Percentiles rank a stretch among this genome's conserved stretches.
Conservation (phyloP, 2,797 vertebrate genomes). For the Siniperca undulata region DNA sequence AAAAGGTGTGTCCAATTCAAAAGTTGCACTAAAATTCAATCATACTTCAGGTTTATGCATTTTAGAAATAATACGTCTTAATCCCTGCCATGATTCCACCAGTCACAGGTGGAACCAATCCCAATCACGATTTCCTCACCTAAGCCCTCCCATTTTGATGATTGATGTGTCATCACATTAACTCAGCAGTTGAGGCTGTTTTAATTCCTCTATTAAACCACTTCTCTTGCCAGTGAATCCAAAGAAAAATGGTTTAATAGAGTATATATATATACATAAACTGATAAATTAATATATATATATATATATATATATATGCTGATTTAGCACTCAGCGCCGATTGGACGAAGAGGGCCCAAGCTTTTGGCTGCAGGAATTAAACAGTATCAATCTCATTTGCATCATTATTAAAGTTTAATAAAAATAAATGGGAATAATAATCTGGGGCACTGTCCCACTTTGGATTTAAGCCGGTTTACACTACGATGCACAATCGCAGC, state of each 20-base stretch:
- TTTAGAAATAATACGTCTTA: slow-evolving; percentile 32
- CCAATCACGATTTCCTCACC: slow-evolving; percentile 41
- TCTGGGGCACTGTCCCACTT: slow-evolving; percentile 25
- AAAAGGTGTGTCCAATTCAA: slow-evolving; percentile 57
- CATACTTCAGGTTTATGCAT: slow-evolving; percentile 27
- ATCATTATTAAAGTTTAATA: slow-evolving; percentile 68
- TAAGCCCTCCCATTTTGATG: slow-evolving; percentile 40
- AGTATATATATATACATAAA: too few relatives aligned
- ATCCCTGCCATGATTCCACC: slow-evolving; percentile 35
- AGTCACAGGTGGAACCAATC: slow-evolving; percentile 49
- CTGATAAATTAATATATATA: too few relatives aligned
- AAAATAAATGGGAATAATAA: slow-evolving; percentile 69
- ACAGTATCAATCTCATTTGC: slow-evolving; percentile 48
- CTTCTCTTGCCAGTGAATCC: slow-evolving; percentile 52
- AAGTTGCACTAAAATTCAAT: slow-evolving; percentile 25
- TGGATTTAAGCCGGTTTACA: slow-evolving; percentile 51
- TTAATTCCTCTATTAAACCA: slow-evolving; percentile 60
- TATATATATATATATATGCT: slow-evolving; percentile 32
- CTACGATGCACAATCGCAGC: slow-evolving; percentile 2
- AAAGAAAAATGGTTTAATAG: too few relatives aligned
- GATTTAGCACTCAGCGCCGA: slow-evolving; percentile 49
- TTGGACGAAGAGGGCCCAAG: slow-evolving; percentile 26
- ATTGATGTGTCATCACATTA: slow-evolving; percentile 72
- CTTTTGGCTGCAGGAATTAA: slow-evolving; percentile 54
- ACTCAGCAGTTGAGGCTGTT: slow-evolving; percentile 53